Evolutionary conservation across 2,888 invertebrate genomes (phyloP).

Genomic region (Napeogenes inachia): DNA sequence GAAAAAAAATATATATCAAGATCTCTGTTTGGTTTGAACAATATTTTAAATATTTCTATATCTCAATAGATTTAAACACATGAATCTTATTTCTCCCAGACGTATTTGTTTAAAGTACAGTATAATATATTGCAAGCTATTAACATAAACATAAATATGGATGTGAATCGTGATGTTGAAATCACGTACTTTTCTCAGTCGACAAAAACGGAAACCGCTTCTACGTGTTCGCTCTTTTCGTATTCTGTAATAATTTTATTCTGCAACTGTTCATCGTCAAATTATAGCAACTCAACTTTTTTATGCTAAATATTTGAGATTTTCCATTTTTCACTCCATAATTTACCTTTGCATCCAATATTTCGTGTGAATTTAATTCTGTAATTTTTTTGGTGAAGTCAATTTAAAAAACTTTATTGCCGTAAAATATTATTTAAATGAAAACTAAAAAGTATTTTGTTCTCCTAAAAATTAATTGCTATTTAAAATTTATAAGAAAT

Average conservation of each 20-base stretch:
- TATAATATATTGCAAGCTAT: neutral
- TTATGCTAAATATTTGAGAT: neutral
- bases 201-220: neutral
- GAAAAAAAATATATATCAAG: too few species aligned
- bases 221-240: neutral
- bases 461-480: too few species aligned
- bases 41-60: too few species aligned
- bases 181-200: neutral
- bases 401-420: too few species aligned
- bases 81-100: too few species aligned
- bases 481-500: too few species aligned
- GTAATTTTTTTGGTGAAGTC: too few species aligned
- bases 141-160: neutral
- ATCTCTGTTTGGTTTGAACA: too few species aligned
- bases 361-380: neutral
- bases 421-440: too few species aligned
- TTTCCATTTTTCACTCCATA: neutral
- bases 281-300: neutral
- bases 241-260: slow-evolving; percentile 5
- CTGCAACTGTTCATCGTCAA: slow-evolving; percentile 4
- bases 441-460: too few species aligned
- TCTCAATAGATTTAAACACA: too few species aligned
- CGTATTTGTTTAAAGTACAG: too few species aligned
- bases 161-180: neutral
- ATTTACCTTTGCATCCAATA: neutral